Conservation (phyloP, 2,797 vertebrate species). For the Acanthurus lineatus region DNA sequence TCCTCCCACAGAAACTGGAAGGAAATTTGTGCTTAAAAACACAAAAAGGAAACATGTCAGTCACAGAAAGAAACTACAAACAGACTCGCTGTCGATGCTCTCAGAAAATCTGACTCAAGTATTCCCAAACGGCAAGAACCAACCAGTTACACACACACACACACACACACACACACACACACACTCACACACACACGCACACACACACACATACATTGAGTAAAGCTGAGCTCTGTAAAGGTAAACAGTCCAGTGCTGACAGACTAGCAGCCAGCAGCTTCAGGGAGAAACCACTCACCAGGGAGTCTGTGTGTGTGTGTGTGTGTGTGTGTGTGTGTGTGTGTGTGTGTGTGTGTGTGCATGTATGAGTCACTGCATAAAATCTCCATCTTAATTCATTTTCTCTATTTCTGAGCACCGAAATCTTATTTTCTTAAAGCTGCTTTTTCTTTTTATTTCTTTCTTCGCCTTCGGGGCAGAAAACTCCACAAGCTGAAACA, state of each 20-base stretch:
- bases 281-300: constrained; percentile 28
- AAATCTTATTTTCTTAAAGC: constrained; percentile 24
- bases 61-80: neutral
- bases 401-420: constrained; percentile 16
- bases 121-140: neutral
- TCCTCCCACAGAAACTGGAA: neutral
- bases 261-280: constrained; percentile 35
- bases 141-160: constrained; percentile 4
- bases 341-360: constrained; percentile 15
- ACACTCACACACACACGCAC: constrained; percentile 7
- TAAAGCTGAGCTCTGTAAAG: constrained; percentile 20
- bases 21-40: neutral
- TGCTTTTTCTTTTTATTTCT: neutral
- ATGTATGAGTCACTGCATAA: constrained; percentile 51
- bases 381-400: constrained; percentile 55
- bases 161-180: constrained; percentile 7
- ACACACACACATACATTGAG: constrained; percentile 11
- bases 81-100: neutral
- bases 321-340: constrained; percentile 14
- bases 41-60: neutral
- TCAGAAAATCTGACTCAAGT: neutral
- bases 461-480: neutral
- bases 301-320: constrained; percentile 20
- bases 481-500: neutral
- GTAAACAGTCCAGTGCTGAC: constrained; percentile 44